These are phyloP conservation scores for Pseudomugil gertrudae DNA, from an alignment of 2,797 vertebrate genomes.

Conservation along the genomic window DNA sequence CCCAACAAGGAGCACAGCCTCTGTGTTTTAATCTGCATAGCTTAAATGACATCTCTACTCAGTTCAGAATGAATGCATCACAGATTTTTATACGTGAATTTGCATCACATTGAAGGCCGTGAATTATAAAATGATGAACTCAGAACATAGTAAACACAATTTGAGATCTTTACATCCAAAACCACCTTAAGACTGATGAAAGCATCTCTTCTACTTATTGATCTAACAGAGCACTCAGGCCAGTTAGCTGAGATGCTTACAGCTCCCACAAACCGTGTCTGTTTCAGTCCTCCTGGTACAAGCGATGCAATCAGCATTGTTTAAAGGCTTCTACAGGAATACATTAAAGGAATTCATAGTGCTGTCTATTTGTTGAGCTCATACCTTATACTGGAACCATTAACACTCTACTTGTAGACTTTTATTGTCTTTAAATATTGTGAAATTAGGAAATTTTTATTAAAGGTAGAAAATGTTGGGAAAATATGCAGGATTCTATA, in stretches of 20 bases:
- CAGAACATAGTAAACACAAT: slow-evolving; percentile 11
- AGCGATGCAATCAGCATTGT: slow-evolving; percentile 41
- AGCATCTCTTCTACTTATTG: slow-evolving; percentile 76
- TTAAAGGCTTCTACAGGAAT: slow-evolving; percentile 1
- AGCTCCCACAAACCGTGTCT: slow-evolving; percentile 51
- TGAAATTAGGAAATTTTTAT: background rate
- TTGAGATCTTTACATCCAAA: slow-evolving; percentile 27
- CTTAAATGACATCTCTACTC: background rate
- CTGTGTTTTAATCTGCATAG: background rate
- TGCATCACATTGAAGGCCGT: slow-evolving; percentile 2
- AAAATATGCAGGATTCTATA: background rate
- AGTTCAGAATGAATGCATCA: background rate
- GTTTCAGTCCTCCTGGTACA: slow-evolving; percentile 34
- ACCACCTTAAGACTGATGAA: slow-evolving; percentile 78
- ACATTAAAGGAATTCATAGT: background rate
- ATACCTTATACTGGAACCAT: background rate
- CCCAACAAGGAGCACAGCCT: slow-evolving; percentile 8
- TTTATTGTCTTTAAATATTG: background rate
- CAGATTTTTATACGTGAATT: background rate
- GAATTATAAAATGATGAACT: slow-evolving; percentile 3
- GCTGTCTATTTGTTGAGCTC: background rate
- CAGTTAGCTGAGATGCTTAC: slow-evolving; percentile 64
- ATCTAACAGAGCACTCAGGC: slow-evolving; percentile 76
- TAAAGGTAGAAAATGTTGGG: background rate
- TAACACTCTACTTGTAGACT: background rate